phyloP scores from a whole-genome alignment of 2,797 vertebrate genomes.

The Pterois miles region DNA sequence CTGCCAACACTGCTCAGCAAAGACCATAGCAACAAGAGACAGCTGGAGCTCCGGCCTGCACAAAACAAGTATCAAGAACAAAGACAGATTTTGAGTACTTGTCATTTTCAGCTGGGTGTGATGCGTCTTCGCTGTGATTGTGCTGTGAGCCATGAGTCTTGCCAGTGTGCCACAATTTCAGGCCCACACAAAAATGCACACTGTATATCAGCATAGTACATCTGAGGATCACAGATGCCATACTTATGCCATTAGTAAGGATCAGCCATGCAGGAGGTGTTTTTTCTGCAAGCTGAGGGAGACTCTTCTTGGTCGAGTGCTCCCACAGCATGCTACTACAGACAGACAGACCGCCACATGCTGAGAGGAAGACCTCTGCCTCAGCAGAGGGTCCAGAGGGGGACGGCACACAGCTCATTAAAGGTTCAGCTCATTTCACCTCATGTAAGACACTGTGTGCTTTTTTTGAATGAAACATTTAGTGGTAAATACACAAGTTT shows the following conservation, averaged over 20 bases:
- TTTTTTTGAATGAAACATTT: neutral
- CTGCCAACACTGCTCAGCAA: slow-evolving; percentile 49
- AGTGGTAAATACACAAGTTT: neutral
- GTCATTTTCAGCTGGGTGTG: slow-evolving; percentile 64
- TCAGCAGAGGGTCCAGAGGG: slow-evolving; percentile 18
- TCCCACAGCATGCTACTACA: slow-evolving; percentile 17
- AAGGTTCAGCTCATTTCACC: slow-evolving; percentile 14
- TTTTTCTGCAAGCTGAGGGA: slow-evolving; percentile 27
- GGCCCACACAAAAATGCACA: slow-evolving; percentile 28
- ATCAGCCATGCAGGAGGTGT: slow-evolving; percentile 22
- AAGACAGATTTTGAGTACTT: slow-evolving; percentile 59
- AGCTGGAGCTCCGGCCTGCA: slow-evolving; percentile 54
- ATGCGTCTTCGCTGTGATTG: slow-evolving; percentile 48
- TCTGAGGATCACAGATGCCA: slow-evolving; percentile 34
- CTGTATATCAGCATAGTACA: slow-evolving; percentile 34
- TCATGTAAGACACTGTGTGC: slow-evolving; percentile 1
- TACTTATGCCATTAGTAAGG: slow-evolving; percentile 53
- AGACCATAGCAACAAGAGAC: slow-evolving; percentile 61
- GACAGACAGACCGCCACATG: slow-evolving; percentile 13
- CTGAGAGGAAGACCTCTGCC: slow-evolving; percentile 27
- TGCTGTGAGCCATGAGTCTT: slow-evolving; percentile 35
- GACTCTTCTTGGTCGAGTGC: slow-evolving; percentile 13
- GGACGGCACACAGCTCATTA: slow-evolving; percentile 10
- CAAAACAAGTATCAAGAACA: slow-evolving; percentile 44
- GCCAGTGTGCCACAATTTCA: slow-evolving; percentile 27